Evolutionary conservation across 1,140 invertebrate species (phyloP).

Genomic region (Oncopeltus fasciatus): DNA sequence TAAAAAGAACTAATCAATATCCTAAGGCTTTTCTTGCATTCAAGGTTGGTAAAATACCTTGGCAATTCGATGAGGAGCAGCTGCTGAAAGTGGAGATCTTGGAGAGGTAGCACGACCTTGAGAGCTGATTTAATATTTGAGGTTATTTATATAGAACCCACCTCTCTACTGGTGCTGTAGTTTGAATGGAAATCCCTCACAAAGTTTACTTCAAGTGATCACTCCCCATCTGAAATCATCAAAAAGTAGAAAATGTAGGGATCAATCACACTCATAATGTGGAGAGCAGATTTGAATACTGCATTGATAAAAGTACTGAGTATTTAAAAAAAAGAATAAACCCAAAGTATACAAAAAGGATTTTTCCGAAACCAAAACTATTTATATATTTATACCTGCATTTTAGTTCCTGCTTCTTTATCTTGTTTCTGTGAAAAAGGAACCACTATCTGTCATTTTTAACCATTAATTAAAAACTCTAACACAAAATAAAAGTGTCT

Average conservation of each 20-base stretch:
- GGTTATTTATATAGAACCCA: constrained; percentile 6
- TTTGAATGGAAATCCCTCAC: too few relatives aligned
- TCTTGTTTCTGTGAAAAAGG: too few relatives aligned
- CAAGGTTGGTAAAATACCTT: constrained; percentile 7
- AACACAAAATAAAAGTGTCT: too few relatives aligned
- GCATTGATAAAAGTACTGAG: neutral
- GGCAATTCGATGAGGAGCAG: neutral
- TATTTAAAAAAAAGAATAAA: neutral
- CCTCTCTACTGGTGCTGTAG: neutral
- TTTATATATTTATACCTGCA: constrained; percentile 3
- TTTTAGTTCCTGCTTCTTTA: constrained; percentile 1
- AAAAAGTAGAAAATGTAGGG: too few relatives aligned
- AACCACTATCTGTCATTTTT: too few relatives aligned
- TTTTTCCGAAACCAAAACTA: constrained; percentile 5
- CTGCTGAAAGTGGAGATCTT: neutral
- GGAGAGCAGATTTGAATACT: neutral
- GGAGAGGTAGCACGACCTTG: neutral
- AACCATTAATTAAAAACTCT: too few relatives aligned
- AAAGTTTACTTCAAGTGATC: too few relatives aligned
- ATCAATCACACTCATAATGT: too few relatives aligned
- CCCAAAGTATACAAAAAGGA: neutral
- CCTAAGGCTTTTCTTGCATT: neutral
- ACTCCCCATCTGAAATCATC: constrained; percentile 3
- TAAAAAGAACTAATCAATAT: neutral
- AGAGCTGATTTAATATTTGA: neutral